A percentile compares a stretch with the other conserved stretches of the same genome.
These are phyloP conservation scores for Netelia fuscicornis DNA, from an alignment of 2,888 invertebrate species.

Conservation along the genomic window DNA sequence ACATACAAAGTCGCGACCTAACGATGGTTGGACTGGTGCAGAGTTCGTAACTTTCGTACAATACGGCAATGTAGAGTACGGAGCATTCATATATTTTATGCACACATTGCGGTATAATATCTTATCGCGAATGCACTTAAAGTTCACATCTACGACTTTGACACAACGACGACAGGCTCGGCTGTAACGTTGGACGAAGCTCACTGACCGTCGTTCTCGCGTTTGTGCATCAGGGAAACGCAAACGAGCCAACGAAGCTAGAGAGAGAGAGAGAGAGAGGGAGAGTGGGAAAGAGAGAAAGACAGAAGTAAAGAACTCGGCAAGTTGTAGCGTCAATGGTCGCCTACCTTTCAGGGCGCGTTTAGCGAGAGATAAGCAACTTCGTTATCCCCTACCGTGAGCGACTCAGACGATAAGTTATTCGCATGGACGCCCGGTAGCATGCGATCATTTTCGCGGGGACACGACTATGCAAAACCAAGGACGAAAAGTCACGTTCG, in stretches of 20 bases:
- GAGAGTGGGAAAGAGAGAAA: slow-evolving; percentile 44
- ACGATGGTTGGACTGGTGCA: too few species aligned
- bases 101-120: slow-evolving; percentile 7
- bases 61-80: neutral
- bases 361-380: slow-evolving; percentile 45
- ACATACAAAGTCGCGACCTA: too few species aligned
- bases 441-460: slow-evolving; percentile 33
- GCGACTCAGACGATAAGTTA: slow-evolving; percentile 37
- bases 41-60: neutral
- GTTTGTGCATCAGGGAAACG: neutral
- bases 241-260: neutral
- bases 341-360: slow-evolving; percentile 31
- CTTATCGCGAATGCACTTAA: slow-evolving; percentile 54
- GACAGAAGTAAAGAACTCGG: slow-evolving; percentile 38
- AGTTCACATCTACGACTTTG: slow-evolving; percentile 20
- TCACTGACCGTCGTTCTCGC: slow-evolving; percentile 23
- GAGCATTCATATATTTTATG: neutral
- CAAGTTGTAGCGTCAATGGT: slow-evolving; percentile 47
- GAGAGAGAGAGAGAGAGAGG: slow-evolving; percentile 41
- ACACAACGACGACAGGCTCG: slow-evolving; percentile 60
- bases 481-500: neutral
- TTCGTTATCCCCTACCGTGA: slow-evolving; percentile 42
- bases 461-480: neutral
- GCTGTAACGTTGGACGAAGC: slow-evolving; percentile 29
- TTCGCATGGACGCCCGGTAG: slow-evolving; percentile 18